These are phyloP conservation scores for Papilio dardanus DNA, from an alignment of 1,140 invertebrate species.

Conservation along the genomic window DNA sequence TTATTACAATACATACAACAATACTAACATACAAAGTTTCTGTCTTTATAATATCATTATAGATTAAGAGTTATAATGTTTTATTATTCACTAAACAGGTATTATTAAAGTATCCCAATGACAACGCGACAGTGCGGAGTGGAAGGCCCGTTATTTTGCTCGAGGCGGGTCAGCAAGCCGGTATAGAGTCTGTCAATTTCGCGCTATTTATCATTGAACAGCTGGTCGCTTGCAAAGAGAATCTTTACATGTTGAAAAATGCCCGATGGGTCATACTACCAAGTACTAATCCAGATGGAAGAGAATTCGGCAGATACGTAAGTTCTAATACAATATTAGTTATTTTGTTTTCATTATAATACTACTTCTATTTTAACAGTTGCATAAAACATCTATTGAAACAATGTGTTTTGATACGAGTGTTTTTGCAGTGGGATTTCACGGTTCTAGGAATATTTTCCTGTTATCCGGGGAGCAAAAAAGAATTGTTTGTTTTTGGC, in stretches of 20 bases:
- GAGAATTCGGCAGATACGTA: conserved; percentile 63
- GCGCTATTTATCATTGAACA: conserved; percentile 66
- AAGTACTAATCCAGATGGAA: conserved; percentile 67
- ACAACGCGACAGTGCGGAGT: conserved; percentile 28
- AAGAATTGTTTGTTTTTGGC: too few relatives aligned
- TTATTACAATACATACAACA: too few relatives aligned
- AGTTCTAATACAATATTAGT: conserved; percentile 38
- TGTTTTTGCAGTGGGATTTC: too few relatives aligned
- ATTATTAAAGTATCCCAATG: neutral
- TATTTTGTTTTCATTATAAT: too few relatives aligned
- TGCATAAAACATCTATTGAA: too few relatives aligned
- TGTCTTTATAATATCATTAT: too few relatives aligned
- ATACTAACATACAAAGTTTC: neutral
- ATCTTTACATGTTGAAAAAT: conserved; percentile 55
- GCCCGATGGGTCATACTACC: conserved; percentile 69
- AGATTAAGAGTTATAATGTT: neutral
- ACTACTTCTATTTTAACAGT: too few relatives aligned
- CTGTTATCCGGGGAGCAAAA: too few relatives aligned
- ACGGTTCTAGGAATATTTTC: too few relatives aligned
- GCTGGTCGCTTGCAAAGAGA: conserved; percentile 63
- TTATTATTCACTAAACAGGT: conserved; percentile 8
- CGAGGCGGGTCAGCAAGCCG: conserved; percentile 67
- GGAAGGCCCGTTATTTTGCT: conserved; percentile 55
- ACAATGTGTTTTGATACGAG: too few relatives aligned
- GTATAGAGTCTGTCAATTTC: conserved; percentile 52